Evolutionary conservation across 30 jellyfish, hydroid and myxozoan species (phyloP).

Genomic region (Chrysaora quinquecirrha): DNA sequence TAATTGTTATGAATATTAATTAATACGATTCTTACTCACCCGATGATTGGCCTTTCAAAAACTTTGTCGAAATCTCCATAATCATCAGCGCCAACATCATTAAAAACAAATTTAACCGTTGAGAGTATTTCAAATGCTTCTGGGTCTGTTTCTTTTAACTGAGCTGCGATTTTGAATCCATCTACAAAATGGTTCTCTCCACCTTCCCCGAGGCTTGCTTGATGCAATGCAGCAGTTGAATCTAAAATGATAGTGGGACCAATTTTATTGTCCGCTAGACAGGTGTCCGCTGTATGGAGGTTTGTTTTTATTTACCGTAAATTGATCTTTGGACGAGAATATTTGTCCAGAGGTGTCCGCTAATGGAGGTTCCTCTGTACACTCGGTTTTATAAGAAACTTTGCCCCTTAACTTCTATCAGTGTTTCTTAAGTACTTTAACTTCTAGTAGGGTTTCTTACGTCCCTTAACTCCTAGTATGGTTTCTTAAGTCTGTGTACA

Average conservation of each 20-base stretch:
- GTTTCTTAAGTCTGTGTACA: too few relatives aligned
- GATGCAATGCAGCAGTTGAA: conserved; percentile 80
- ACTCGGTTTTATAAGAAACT: not conserved
- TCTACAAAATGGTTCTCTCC: conserved; percentile 83
- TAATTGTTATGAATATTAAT: too few relatives aligned
- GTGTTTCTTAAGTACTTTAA: too few relatives aligned
- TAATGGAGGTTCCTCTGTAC: not conserved
- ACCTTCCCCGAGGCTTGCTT: conserved; percentile 64
- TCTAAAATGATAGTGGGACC: conserved; percentile 17
- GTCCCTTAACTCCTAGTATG: too few relatives aligned
- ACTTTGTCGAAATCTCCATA: conserved; percentile 67
- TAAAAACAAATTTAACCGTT: conserved; percentile 52
- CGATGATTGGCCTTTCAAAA: conserved; percentile 78
- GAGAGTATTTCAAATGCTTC: conserved; percentile 74
- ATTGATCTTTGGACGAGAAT: not conserved
- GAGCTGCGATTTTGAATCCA: conserved; percentile 64
- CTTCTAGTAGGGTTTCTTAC: too few relatives aligned
- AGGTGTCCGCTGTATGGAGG: not conserved
- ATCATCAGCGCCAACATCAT: conserved; percentile 69
- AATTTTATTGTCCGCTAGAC: not conserved
- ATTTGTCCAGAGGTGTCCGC: not conserved
- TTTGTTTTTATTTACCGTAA: not conserved
- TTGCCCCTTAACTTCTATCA: not conserved
- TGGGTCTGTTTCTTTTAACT: conserved; percentile 45
- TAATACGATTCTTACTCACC: too few relatives aligned